Base-by-base conservation (phyloP, 1,140 invertebrate species). In the Temnothorax curvispinosus region DNA sequence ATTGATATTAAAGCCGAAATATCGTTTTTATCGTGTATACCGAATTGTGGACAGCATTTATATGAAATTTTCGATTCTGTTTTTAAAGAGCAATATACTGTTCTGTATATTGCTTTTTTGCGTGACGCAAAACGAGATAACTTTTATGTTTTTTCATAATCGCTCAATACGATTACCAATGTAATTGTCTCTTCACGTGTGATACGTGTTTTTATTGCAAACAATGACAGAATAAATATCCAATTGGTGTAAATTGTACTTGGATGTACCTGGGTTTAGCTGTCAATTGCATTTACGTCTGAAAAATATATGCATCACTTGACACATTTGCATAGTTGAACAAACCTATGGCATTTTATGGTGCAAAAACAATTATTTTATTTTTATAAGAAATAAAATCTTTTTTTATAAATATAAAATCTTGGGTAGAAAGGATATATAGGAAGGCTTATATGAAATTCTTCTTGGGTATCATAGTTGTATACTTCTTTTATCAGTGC, bases 1-100 rank as follows among this genome's bases (percentile, higher is more conserved):
- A 47, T 27, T 6, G 41, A 82, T 82, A 58, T 58, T 74, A 82
- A 72, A 82, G 21, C 32, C 38, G 80, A 82, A 74, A 82, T 21
- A 7, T 21, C 54, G 67, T 60, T 82, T 82, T 74, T 71, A 52
- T 41, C 38, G 27, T 5, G 4, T 41, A 18, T 13, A 0, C n/a
- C 27, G 15, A 72, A 72, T 82, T 56, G 6, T 9, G 65, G 13
- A 47, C 50, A 41, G 27, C 54, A 47, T 74, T 74, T n/a, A 44
- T 82, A 82, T 11, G 54, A 35, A 72, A 82, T 82, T 74, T 58
- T 38, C 67, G 15, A 74, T 82, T 47, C 54, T 27, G n/a, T 60
- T 82, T 72, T 82, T 52, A 82, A 69, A 82, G 56, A 35, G 54
- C 21, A 44, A 58, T 82, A 58, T 82, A 71, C 35, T 56, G 18